Conservation (phyloP, 2,888 invertebrate genomes). For the Anagyrus pseudococci region DNA sequence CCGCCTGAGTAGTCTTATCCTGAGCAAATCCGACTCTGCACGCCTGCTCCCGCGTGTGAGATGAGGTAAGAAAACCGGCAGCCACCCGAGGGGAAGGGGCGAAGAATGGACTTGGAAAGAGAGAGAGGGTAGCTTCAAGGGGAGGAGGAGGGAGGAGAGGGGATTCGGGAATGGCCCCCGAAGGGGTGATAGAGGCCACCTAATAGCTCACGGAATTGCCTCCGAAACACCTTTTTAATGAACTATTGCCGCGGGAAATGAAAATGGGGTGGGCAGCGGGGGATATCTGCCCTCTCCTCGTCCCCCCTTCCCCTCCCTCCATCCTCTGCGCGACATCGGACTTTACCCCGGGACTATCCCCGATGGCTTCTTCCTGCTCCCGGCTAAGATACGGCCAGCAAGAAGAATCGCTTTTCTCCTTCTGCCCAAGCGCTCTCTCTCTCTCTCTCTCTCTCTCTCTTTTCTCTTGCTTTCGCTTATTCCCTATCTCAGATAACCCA, state of each 20-base stretch:
- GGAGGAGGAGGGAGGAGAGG: conserved; percentile 3
- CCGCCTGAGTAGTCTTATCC: background rate
- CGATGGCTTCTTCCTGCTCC: conserved; percentile 2
- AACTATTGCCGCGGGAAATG: conserved; percentile 68
- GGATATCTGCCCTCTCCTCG: background rate
- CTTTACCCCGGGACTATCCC: conserved; percentile 11
- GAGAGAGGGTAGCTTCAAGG: no score
- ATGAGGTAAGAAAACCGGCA: conserved; percentile 18
- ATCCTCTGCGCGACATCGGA: conserved; percentile 21
- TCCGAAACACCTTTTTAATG: conserved; percentile 78
- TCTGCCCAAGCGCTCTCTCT: background rate
- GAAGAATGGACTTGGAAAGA: background rate
- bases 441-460: conserved; percentile 8
- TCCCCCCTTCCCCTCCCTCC: background rate
- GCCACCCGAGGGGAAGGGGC: background rate
- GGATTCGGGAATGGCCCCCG: conserved; percentile 61
- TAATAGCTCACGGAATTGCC: conserved; percentile 75
- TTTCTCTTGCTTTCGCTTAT: background rate
- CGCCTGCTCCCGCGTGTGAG: background rate
- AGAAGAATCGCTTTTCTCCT: conserved; percentile 25
- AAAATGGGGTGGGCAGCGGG: conserved; percentile 57
- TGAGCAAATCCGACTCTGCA: conserved; percentile 20
- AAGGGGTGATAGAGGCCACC: conserved; percentile 67
- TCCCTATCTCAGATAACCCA: no score
- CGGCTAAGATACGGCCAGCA: conserved; percentile 26